phyloP scores from a whole-genome alignment of 2,888 invertebrate genomes.

The Timema cristinae region DNA sequence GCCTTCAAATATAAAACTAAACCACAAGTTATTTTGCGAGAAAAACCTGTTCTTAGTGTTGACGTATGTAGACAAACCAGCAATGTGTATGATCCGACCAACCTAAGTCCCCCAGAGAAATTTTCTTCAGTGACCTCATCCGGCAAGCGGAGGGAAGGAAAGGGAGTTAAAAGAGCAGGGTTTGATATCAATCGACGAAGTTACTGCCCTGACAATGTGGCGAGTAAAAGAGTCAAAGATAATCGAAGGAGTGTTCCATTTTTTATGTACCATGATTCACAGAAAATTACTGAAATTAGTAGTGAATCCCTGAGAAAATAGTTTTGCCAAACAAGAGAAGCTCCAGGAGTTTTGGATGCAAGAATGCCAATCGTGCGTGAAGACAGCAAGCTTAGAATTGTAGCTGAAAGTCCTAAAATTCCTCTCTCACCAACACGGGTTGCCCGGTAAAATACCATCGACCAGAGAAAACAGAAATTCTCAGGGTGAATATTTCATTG shows the following conservation, averaged over 20 bases:
- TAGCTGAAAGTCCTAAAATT: background rate
- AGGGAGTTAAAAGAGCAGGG: background rate
- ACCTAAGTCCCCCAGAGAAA: constrained; percentile 22
- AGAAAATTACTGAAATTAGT: background rate
- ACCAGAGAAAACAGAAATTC: background rate
- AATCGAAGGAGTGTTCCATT: constrained; percentile 22
- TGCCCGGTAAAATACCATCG: too few species aligned
- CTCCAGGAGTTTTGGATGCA: background rate
- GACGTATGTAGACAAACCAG: background rate
- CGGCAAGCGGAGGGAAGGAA: constrained; percentile 18
- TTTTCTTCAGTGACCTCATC: constrained; percentile 25
- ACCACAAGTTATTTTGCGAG: constrained; percentile 1
- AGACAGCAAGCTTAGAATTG: background rate
- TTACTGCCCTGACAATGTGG: background rate
- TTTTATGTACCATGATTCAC: background rate
- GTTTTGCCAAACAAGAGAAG: background rate
- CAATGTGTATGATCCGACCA: background rate
- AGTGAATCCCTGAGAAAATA: background rate
- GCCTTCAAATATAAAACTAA: background rate
- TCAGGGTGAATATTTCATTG: constrained; percentile 26
- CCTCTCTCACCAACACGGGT: background rate
- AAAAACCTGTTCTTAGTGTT: constrained; percentile 12
- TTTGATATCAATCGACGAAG: constrained; percentile 7
- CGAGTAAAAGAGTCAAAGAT: constrained; percentile 3
- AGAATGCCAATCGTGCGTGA: too few species aligned